These are phyloP conservation scores for Eucriotettix oculatus DNA, from an alignment of 2,888 invertebrate species.

Conservation along the genomic window DNA sequence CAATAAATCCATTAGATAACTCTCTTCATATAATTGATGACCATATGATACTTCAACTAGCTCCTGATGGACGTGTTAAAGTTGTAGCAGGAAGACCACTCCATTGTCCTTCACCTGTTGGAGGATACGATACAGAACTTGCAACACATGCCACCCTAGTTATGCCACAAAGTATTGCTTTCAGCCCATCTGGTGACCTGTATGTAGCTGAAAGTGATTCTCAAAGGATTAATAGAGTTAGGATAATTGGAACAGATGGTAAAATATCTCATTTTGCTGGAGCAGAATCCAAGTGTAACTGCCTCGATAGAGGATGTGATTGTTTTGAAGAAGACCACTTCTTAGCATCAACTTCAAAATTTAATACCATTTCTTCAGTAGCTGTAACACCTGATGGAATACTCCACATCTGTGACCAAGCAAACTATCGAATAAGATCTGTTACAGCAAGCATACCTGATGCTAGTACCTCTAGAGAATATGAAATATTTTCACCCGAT, in stretches of 20 bases:
- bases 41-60: constrained; percentile 85
- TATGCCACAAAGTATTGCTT: constrained; percentile 88
- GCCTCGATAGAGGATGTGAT: constrained; percentile 76
- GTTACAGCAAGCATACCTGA: constrained; percentile 82
- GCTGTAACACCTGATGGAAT: constrained; percentile 87
- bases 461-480: constrained; percentile 66
- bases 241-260: constrained; percentile 85
- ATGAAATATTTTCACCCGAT: constrained; percentile 88
- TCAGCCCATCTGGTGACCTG: constrained; percentile 79
- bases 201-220: constrained; percentile 94
- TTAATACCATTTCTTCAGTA: constrained; percentile 84
- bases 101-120: constrained; percentile 73
- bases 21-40: constrained; percentile 91
- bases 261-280: constrained; percentile 88
- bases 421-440: constrained; percentile 71
- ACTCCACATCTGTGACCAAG: constrained; percentile 91
- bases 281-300: constrained; percentile 85
- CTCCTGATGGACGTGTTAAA: constrained; percentile 77
- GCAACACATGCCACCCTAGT: constrained; percentile 82
- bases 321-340: constrained; percentile 87
- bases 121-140: constrained; percentile 66
- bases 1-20: constrained; percentile 88
- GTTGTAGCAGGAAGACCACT: constrained; percentile 86
- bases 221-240: constrained; percentile 78
- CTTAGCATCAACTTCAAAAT: constrained; percentile 81